Conservation (phyloP, 1,140 invertebrate genomes). For the Zelostemma sp. region DNA sequence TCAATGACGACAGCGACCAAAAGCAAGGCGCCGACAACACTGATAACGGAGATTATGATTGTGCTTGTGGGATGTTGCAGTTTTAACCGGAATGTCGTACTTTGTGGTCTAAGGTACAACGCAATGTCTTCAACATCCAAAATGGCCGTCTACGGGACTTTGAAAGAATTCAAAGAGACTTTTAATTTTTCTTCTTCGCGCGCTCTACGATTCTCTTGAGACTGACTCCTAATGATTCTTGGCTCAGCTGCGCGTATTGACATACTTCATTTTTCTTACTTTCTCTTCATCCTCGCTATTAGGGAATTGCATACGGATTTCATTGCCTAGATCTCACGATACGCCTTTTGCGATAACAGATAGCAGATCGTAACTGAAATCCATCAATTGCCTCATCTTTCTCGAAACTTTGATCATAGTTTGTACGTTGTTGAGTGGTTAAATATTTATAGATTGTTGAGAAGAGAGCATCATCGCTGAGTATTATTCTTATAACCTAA, state of each 20-base stretch:
- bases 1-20: constrained; percentile 21
- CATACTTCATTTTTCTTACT: neutral
- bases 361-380: no score
- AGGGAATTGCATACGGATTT: no score
- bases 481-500: no score
- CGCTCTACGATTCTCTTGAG: neutral
- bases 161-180: neutral
- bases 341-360: no score
- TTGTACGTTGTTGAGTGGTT: no score
- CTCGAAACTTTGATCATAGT: no score
- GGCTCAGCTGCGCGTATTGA: no score
- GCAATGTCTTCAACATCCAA: neutral
- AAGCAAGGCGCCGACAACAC: neutral
- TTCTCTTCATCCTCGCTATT: neutral
- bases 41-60: neutral
- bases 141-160: constrained; percentile 1
- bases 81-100: constrained; percentile 66
- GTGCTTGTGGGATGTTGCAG: constrained; percentile 61
- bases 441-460: no score
- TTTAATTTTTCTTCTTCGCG: neutral
- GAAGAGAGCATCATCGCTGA: no score
- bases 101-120: constrained; percentile 60
- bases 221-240: constrained; percentile 1
- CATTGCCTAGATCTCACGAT: neutral
- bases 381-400: no score